phyloP scores from a whole-genome alignment of 2,888 invertebrate species.

The Epinotia nisella region DNA sequence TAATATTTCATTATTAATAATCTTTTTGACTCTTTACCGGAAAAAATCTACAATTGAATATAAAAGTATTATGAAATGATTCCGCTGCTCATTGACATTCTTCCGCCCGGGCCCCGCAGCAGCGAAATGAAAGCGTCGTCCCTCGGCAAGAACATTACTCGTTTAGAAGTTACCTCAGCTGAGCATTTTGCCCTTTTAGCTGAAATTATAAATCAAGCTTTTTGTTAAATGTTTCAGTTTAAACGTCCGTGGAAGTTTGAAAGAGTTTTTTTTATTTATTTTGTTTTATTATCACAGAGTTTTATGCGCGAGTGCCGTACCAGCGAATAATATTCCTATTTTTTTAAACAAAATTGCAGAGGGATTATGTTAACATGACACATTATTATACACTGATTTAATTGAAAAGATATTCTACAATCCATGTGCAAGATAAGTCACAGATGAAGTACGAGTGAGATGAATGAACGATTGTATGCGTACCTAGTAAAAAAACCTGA shows the following conservation, averaged over 20 bases:
- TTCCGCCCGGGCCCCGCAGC: constrained; percentile 55
- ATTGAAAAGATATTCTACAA: too few species aligned
- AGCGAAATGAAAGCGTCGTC: constrained; percentile 63
- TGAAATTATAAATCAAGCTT: constrained; percentile 69
- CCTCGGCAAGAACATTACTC: constrained; percentile 59
- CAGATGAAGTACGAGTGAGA: too few species aligned
- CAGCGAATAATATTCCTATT: not conserved
- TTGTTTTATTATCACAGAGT: constrained; percentile 27
- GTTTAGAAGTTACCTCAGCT: constrained; percentile 67
- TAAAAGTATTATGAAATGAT: constrained; percentile 52
- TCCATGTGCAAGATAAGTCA: too few species aligned
- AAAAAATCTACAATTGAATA: not conserved
- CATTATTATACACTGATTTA: too few species aligned
- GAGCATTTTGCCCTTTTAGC: constrained; percentile 58
- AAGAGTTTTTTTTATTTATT: constrained; percentile 30
- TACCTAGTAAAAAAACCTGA: too few species aligned
- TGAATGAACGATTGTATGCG: too few species aligned
- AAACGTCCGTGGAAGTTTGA: constrained; percentile 32
- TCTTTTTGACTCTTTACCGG: not conserved
- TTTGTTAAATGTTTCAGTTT: constrained; percentile 55
- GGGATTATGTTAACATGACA: not conserved
- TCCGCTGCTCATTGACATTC: constrained; percentile 55
- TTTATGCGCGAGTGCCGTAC: constrained; percentile 1
- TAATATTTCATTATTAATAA: too few species aligned
- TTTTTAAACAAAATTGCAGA: not conserved